These are phyloP conservation scores for Eolophus roseicapilla DNA, from an alignment of 2,113 vertebrate species.

Conservation along the genomic window DNA sequence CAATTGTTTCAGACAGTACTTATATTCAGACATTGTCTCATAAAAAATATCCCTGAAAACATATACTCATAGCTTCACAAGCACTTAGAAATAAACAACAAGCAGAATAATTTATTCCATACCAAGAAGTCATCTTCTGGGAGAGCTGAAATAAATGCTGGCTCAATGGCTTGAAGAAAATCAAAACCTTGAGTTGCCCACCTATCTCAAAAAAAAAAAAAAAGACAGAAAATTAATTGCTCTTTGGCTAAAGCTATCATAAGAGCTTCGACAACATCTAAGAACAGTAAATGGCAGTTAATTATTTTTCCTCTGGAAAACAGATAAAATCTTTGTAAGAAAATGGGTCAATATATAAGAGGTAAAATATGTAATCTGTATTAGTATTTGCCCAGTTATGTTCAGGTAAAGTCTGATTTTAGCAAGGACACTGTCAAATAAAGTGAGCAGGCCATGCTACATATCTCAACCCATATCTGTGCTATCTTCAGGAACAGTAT, in stretches of 20 bases:
- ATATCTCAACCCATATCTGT: accelerated
- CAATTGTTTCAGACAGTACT: background rate
- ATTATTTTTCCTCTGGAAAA: background rate
- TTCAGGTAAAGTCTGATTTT: background rate
- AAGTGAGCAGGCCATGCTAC: background rate
- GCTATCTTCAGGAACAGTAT: background rate
- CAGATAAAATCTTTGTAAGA: background rate
- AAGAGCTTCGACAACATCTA: background rate
- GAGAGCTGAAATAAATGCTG: slow-evolving; percentile 94
- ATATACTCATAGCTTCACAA: background rate
- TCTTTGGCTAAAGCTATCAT: background rate
- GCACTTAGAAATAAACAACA: background rate
- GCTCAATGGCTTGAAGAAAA: slow-evolving; percentile 97
- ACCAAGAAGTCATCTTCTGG: slow-evolving; percentile 99
- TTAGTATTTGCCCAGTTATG: background rate
- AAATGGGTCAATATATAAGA: background rate
- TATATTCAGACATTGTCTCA: background rate
- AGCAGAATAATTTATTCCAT: slow-evolving; percentile 48
- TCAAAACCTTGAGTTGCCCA: slow-evolving; percentile 99
- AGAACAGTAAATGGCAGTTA: background rate
- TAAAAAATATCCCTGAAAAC: background rate
- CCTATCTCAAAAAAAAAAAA: slow-evolving; percentile 68
- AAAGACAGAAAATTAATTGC: background rate
- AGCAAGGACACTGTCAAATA: background rate
- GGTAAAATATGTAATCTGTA: background rate